Conservation (phyloP, 2,113 vertebrate species). For the Chaenogobius annularis region DNA sequence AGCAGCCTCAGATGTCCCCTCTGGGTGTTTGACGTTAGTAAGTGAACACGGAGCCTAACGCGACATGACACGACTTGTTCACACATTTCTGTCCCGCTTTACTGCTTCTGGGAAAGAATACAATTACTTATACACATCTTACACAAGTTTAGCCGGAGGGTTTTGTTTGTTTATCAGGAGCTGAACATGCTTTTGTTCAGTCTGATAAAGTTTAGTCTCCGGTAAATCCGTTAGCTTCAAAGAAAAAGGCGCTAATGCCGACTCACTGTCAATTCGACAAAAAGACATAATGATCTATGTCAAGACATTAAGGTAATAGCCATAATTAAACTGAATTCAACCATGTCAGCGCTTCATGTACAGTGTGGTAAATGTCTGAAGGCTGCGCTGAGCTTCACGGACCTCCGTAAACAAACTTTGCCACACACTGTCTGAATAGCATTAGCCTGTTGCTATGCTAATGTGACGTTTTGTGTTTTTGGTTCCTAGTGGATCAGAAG, state of each 20-base stretch:
- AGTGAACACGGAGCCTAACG: slow-evolving; percentile 2
- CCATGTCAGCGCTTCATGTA: background rate
- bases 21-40: slow-evolving; percentile 83
- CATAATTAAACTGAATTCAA: background rate
- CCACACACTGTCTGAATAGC: too few species aligned
- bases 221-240: background rate
- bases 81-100: background rate
- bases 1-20: slow-evolving; percentile 74
- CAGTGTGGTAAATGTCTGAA: background rate
- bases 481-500: slow-evolving; percentile 58
- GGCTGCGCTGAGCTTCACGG: background rate
- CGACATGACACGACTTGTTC: background rate
- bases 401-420: too few species aligned
- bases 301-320: background rate
- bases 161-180: too few species aligned
- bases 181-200: too few species aligned
- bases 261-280: background rate
- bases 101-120: slow-evolving; percentile 7
- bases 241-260: background rate
- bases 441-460: background rate
- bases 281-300: background rate
- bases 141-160: too few species aligned
- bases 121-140: background rate
- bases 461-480: slow-evolving; percentile 8
- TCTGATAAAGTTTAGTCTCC: too few species aligned